Conservation (phyloP, 1,140 invertebrate genomes). For the Trichomalopsis sarcophagae region DNA sequence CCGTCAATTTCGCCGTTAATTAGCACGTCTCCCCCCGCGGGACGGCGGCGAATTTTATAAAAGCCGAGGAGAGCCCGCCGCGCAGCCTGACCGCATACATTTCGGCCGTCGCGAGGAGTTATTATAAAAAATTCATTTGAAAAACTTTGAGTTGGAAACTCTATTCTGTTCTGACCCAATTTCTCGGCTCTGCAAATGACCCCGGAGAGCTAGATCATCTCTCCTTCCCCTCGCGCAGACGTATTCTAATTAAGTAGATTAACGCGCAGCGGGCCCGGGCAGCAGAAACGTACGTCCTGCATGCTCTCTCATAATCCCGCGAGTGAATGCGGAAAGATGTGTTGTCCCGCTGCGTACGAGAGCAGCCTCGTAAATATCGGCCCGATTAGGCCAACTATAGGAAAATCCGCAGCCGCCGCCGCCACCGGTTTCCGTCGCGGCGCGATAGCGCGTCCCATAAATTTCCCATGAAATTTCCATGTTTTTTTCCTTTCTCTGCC, state of each 20-base stretch:
- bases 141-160: neutral
- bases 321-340: too few species aligned
- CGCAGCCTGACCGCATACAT: neutral
- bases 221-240: too few species aligned
- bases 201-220: too few species aligned
- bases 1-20: neutral
- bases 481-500: constrained; percentile 48
- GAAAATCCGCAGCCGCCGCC: constrained; percentile 29
- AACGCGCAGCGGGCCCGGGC: too few species aligned
- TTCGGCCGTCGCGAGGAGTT: neutral
- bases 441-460: constrained; percentile 56
- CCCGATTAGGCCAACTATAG: constrained; percentile 44
- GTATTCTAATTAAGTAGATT: too few species aligned
- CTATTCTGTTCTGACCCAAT: neutral
- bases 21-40: neutral
- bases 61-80: too few species aligned
- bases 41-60: neutral
- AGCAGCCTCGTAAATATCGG: constrained; percentile 28
- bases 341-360: neutral
- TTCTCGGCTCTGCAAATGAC: neutral
- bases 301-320: too few species aligned
- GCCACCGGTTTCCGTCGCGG: constrained; percentile 42
- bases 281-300: too few species aligned
- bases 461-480: constrained; percentile 62
- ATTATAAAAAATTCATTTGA: neutral